Percentiles rank a stretch among this genome's conserved stretches.
Evolutionary conservation across 2,888 invertebrate species (phyloP).

Genomic region (Camptogramma bilineatum): DNA sequence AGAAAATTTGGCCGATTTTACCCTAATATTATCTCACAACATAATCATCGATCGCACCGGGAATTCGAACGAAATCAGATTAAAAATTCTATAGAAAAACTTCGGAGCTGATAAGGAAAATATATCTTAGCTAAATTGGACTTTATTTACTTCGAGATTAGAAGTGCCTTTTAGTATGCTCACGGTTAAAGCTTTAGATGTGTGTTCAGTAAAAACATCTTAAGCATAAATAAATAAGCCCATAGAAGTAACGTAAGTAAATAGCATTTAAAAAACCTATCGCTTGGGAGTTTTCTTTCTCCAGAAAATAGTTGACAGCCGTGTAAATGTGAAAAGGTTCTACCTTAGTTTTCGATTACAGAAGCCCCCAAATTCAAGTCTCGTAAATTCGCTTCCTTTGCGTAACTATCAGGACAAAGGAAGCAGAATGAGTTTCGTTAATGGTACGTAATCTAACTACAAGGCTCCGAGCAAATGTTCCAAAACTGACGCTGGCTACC

Average conservation of each 20-base stretch:
- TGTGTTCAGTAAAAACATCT: neutral
- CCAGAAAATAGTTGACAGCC: neutral
- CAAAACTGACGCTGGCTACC: conserved; percentile 43
- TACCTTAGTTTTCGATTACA: conserved; percentile 6
- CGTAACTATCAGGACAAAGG: conserved; percentile 30
- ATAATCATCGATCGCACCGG: neutral
- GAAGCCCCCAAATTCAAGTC: conserved; percentile 13
- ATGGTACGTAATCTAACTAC: conserved; percentile 45
- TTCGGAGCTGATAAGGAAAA: neutral
- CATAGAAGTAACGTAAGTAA: neutral
- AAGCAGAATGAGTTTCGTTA: conserved; percentile 47
- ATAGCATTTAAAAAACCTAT: too few species aligned
- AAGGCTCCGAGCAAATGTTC: conserved; percentile 40
- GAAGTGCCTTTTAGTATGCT: neutral
- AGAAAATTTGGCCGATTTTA: neutral
- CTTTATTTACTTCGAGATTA: neutral
- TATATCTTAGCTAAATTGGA: neutral
- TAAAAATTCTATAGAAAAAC: neutral
- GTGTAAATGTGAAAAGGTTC: neutral
- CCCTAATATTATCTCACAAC: neutral
- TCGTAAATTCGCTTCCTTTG: conserved; percentile 25
- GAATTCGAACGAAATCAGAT: neutral
- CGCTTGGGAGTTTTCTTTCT: neutral
- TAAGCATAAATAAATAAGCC: neutral
- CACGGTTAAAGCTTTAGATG: neutral